Evolutionary conservation across 2,113 vertebrate species (phyloP).

Genomic region (Neotragus moschatus): DNA sequence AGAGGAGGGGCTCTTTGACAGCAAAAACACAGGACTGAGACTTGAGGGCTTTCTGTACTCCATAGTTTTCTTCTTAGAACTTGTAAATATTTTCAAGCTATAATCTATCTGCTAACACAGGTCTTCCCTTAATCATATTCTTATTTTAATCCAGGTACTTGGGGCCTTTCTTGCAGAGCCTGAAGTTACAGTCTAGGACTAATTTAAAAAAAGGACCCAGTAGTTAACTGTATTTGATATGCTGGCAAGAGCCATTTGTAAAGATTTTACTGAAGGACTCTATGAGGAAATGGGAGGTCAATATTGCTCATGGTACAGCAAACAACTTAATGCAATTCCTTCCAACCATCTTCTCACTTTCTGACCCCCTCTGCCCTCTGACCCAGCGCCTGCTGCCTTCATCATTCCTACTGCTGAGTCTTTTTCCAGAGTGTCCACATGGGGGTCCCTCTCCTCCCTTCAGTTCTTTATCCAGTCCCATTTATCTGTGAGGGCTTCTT

Average conservation of each 20-base stretch:
- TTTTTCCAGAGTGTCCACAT: fast-evolving
- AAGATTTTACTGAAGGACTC: background rate
- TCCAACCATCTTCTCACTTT: background rate
- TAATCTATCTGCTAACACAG: background rate
- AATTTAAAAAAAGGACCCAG: background rate
- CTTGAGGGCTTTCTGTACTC: background rate
- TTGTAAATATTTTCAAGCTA: background rate
- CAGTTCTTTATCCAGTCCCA: no score
- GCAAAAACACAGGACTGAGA: background rate
- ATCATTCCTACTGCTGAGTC: background rate
- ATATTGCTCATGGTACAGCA: background rate
- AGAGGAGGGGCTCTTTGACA: background rate
- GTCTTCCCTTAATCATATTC: background rate
- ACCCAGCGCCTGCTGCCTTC: background rate
- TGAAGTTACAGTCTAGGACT: background rate
- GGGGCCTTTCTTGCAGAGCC: background rate
- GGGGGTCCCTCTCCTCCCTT: background rate
- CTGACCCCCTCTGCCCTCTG: background rate
- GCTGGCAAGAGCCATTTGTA: background rate
- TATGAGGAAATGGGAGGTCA: background rate
- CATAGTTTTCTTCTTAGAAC: background rate
- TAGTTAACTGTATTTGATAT: background rate
- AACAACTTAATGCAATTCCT: background rate
- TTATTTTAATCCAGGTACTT: background rate
- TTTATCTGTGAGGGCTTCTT: background rate